phyloP scores from a whole-genome alignment of 53 echinoderm and acorn worm genomes.

The Temnopleurus reevesii region DNA sequence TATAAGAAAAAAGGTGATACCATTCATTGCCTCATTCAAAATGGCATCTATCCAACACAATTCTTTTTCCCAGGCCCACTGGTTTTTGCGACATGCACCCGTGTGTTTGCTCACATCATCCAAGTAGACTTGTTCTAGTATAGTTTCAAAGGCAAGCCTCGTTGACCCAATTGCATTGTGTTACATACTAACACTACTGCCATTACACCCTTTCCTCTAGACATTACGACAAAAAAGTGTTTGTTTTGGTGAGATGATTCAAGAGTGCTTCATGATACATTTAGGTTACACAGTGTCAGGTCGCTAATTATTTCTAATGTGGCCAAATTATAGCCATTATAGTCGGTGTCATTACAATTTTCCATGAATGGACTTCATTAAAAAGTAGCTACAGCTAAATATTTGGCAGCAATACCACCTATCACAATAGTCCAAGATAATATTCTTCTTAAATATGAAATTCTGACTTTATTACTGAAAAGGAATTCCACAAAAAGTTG shows the following conservation, averaged over 20 bases:
- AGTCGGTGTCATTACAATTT: neutral
- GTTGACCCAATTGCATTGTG: slow-evolving; percentile 18
- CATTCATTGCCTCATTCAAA: neutral
- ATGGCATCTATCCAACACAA: neutral
- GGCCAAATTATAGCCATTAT: neutral
- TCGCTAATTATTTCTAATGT: neutral
- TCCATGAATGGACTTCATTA: too few relatives aligned
- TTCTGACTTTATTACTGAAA: too few relatives aligned
- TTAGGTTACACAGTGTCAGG: neutral
- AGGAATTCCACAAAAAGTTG: too few relatives aligned
- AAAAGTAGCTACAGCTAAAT: too few relatives aligned
- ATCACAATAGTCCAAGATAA: too few relatives aligned
- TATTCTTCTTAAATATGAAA: too few relatives aligned
- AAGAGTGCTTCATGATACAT: neutral
- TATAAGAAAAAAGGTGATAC: too few relatives aligned
- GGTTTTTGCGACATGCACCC: neutral
- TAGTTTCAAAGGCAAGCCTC: slow-evolving; percentile 7
- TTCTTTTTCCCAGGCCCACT: neutral
- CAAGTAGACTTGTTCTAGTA: neutral
- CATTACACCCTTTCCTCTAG: neutral
- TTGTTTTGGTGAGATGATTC: neutral
- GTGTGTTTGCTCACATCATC: neutral
- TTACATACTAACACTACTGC: slow-evolving; percentile 10
- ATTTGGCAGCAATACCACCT: too few relatives aligned
- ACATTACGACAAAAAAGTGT: neutral